Base-by-base conservation (phyloP, 2,888 invertebrate genomes). In the Lycaena phlaeas region DNA sequence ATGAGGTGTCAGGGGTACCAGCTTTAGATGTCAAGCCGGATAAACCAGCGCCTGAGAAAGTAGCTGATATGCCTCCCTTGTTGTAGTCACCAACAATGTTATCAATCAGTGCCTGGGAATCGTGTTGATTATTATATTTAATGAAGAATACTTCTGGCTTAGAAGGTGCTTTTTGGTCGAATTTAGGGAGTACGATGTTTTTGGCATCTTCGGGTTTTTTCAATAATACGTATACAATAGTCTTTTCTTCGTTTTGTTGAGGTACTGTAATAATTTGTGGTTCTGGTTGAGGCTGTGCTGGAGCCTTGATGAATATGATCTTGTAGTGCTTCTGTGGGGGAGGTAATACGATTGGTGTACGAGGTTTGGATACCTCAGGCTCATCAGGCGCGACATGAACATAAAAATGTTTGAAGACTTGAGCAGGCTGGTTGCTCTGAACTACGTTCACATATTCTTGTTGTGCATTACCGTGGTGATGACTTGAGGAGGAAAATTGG, bases 131-230 rank as follows among this genome's bases (percentile, higher is more conserved):
- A 75, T 90, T 90, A 82, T 92, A 92, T 52, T 90, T 88, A 76
- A 92, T 91, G 79, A 92, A 92, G 85, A 89, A 92, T 17, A 92
- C 92, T 69, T 92, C 92, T 7, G 92, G 92, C 68, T 92, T 92
- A 65, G 88, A 82, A 36, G 92, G 92, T 44, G 90, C 88, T 18
- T 90, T 91, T 39, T 90, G 90, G 22, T 88, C 87, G 14, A 88
- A 78, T 36, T 90, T 87, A 11, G 91, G 91, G 42, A 91, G 74
- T 36, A 78, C 85, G 56, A 92, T 84, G 56, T 91, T 88, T 37
- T 87, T 87, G 9, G 86, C 86, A 31, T 90, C 90, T 55, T 92
- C 91, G 15, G 91, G 91, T 64, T 90, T 90, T 81, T 92, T 91
- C 27, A 91, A 90, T 56, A 92, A 78, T 11, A 92, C 92, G 70